Evolutionary conservation across 2,888 invertebrate genomes (phyloP).

Genomic region (Ochropacha duplaris): DNA sequence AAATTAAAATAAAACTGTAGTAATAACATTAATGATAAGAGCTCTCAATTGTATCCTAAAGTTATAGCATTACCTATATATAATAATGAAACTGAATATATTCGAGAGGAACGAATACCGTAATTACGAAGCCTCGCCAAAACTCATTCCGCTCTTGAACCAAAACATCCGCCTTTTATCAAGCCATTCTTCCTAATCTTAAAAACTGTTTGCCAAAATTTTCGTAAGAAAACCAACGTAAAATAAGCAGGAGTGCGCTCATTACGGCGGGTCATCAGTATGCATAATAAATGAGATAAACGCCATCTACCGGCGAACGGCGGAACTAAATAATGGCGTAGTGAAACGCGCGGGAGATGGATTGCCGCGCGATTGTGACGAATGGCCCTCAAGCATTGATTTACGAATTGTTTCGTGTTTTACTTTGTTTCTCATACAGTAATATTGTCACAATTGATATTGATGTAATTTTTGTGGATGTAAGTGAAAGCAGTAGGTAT

Average conservation of each 20-base stretch:
- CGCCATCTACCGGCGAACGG: slow-evolving; percentile 69
- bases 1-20: no score
- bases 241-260: slow-evolving; percentile 62
- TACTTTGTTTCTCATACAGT: slow-evolving; percentile 18
- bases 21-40: no score
- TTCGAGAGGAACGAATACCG: background rate
- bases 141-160: slow-evolving; percentile 7
- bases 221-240: slow-evolving; percentile 61
- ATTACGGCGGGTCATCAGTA: slow-evolving; percentile 89
- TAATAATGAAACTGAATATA: background rate
- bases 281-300: slow-evolving; percentile 88
- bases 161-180: slow-evolving; percentile 41
- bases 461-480: background rate
- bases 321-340: slow-evolving; percentile 60
- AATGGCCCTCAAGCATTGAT: slow-evolving; percentile 31
- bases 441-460: slow-evolving; percentile 16
- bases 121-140: slow-evolving; percentile 6
- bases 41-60: no score
- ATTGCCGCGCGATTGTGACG: slow-evolving; percentile 48
- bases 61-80: no score
- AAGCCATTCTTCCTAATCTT: slow-evolving; percentile 66
- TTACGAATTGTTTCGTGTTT: slow-evolving; percentile 29
- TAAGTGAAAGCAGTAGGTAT: background rate
- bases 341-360: slow-evolving; percentile 50
- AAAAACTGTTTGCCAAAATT: slow-evolving; percentile 63